These are phyloP conservation scores for Drosophila macrothrix DNA, from an alignment of 2,888 invertebrate species.

Conservation along the genomic window DNA sequence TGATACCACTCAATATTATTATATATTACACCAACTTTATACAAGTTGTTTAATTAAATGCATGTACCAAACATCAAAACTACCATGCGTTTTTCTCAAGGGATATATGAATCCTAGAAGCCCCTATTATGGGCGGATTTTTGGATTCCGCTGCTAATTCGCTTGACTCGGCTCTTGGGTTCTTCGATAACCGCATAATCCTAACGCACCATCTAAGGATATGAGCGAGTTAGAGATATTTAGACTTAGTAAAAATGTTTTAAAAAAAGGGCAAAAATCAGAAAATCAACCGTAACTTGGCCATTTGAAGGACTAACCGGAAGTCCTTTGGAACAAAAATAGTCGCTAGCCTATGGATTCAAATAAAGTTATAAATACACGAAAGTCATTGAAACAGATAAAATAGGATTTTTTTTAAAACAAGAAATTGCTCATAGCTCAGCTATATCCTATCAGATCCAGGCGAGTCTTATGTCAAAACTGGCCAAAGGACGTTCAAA, in stretches of 20 bases:
- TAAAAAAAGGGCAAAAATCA: too few relatives aligned
- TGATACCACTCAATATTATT: background rate
- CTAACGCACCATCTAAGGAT: background rate
- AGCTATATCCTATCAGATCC: too few relatives aligned
- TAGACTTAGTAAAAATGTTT: background rate
- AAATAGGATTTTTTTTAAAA: too few relatives aligned
- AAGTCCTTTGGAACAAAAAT: too few relatives aligned
- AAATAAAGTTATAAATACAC: too few relatives aligned
- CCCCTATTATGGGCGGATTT: background rate
- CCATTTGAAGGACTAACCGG: too few relatives aligned
- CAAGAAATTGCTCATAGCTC: too few relatives aligned
- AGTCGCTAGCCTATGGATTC: too few relatives aligned
- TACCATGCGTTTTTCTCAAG: background rate
- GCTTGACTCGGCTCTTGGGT: background rate
- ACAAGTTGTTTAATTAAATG: slow-evolving; percentile 18
- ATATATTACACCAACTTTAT: background rate
- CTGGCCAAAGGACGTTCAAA: background rate
- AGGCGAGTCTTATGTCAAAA: too few relatives aligned
- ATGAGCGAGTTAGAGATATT: background rate
- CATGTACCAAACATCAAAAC: background rate
- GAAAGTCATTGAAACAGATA: too few relatives aligned
- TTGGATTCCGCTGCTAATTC: background rate
- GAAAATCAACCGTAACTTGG: too few relatives aligned
- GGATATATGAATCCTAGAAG: background rate
- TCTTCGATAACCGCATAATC: background rate